Evolutionary conservation across 2,888 invertebrate genomes (phyloP), one percentile per base, ranked within the genome.

Genomic region (Fabriciana adippe): DNA sequence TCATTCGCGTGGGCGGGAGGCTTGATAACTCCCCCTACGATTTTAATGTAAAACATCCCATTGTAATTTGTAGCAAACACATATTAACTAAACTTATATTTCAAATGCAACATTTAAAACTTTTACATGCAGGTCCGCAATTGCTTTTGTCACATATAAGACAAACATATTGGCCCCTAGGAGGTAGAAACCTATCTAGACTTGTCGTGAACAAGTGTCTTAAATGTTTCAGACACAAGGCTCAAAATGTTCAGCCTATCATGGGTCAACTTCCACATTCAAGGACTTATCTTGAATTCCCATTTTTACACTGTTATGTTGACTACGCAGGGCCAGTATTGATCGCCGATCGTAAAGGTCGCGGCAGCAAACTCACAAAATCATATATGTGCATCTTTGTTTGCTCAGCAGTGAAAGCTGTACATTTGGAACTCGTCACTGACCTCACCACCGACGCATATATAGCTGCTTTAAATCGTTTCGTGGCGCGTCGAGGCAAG

Each of bases 101-200:
- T 59, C 8, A 48, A 21, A 15, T 15, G 6, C 16, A 48, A 4
- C 59, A 59, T 21, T 47, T 6, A 26, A 6, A 13, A 8, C 21
- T 57, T 6, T 16, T 57, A 31, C 57, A 57, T 57, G 57, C 57
- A 16, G 57, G 57, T 16, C 57, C 57, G 16, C 57, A 57, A 18
- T 13, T 47, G 13, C 18, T 57, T 13, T 16, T 57, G 45, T 13
- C 15, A 13, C 18, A 47, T 6, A 60, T 60, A 18, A 48, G 50
- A 15, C 48, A 60, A 50, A 16, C n/a, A 2, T 48, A 50, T 35
- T 48, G 60, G 60, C 60, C 50, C 6, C 26, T 60, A 35, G 60
- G 60, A 15, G 60, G 60, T 26, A 48, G 60, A 26, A 60, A 50
- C 31, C 31, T 57, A 47, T 41, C 57, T 16, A 57, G 16, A 21